Evolutionary conservation across 1,140 invertebrate species (phyloP), one percentile per base, ranked within the genome.

Genomic region (Micrasema minimum): DNA sequence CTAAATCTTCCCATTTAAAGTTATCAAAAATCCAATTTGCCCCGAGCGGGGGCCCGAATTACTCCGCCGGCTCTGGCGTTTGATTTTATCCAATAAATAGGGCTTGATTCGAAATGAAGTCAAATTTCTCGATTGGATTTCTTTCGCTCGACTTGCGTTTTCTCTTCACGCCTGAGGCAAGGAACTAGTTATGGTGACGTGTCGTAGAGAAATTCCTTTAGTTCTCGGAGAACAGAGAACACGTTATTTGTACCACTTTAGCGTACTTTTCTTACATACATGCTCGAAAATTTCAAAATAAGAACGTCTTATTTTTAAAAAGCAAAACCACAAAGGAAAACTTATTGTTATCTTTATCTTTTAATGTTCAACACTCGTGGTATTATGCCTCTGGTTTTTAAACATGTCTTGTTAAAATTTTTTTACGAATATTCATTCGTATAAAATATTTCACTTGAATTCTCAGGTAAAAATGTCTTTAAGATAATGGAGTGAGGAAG

Each of bases 71-170:
- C 45, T 66, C 31, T 51, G 62, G 46, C 43, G 62, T 66, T 66
- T 50, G 62, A 66, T 66, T 66, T 66, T 66, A 66, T 66, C 62
- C 62, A 66, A 66, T 51, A 66, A 66, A 66, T 66, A 51, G 62
- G 62, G 45, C 48, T 66, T 66, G 62, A 66, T 66, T 66, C 62
- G 62, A 66, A 66, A 66, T 66, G 62, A 66, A 51, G 45, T 66
- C 26, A 66, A 66, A 66, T 66, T 66, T 66, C 62, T 35, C 45
- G 45, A 66, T 66, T 66, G 59, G 59, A 62, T 66, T 51, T 66
- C 62, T 51, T 48, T 45, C 46, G 62, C 62, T 66, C 31, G 59
- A 62, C 37, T 62, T 62, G 59, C 59, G 37, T 59, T 62, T 62
- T 62, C 43, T 18, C 37, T 59, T 45, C 18, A 41, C 16, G 14